A percentile compares a stretch with the other conserved stretches of the same genome.
phyloP scores from a whole-genome alignment of 2,888 invertebrate genomes.

The Syrphus vitripennis region DNA sequence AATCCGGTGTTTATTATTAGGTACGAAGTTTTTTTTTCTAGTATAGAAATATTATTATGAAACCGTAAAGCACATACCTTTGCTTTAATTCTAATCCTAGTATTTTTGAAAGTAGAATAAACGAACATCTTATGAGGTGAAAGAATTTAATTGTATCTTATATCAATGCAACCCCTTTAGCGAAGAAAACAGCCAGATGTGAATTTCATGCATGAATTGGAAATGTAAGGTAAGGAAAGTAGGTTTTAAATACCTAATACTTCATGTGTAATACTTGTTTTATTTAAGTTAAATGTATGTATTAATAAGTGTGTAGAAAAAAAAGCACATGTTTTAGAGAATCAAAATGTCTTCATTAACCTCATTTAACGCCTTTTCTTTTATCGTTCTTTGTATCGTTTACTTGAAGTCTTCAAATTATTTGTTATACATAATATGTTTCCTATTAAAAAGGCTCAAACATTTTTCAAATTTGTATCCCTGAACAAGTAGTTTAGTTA shows the following conservation, averaged over 20 bases:
- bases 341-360: no score
- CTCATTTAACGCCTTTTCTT: no score
- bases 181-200: background rate
- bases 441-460: no score
- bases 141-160: background rate
- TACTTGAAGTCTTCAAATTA: no score
- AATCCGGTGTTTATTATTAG: conserved; percentile 57
- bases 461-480: no score
- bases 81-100: conserved; percentile 1
- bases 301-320: background rate
- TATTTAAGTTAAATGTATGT: background rate
- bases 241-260: background rate
- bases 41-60: conserved; percentile 50
- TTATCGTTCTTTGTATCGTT: no score
- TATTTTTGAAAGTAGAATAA: background rate
- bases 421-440: no score
- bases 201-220: background rate
- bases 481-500: no score
- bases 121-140: conserved; percentile 29
- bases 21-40: conserved; percentile 45
- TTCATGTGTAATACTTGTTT: background rate
- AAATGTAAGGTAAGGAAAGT: background rate
- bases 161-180: conserved; percentile 1
- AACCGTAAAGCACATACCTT: conserved; percentile 10
- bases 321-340: background rate